A percentile compares a stretch with the other conserved stretches of the same genome.
These are phyloP conservation scores for Meloe dianella DNA, from an alignment of 2,888 invertebrate genomes.

Conservation along the genomic window DNA sequence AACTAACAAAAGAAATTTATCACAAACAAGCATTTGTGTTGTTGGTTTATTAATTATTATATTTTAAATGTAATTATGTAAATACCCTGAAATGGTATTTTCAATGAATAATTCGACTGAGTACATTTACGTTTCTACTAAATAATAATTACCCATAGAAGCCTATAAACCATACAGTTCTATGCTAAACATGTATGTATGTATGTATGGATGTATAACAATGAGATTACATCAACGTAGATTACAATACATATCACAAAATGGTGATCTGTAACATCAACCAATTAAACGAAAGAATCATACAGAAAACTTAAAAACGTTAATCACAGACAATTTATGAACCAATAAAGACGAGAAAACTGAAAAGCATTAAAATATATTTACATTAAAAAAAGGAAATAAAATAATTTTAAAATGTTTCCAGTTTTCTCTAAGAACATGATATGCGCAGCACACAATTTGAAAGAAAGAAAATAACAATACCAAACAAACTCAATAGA, in stretches of 20 bases:
- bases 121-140: constrained; percentile 35
- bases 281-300: constrained; percentile 35
- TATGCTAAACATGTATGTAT: constrained; percentile 37
- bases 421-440: constrained; percentile 23
- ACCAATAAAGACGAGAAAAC: constrained; percentile 36
- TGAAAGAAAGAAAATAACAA: not conserved
- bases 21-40: constrained; percentile 31
- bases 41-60: not conserved
- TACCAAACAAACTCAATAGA: constrained; percentile 9
- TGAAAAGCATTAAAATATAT: constrained; percentile 13
- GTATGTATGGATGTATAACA: constrained; percentile 43
- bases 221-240: constrained; percentile 51
- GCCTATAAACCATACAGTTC: constrained; percentile 44
- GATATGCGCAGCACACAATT: constrained; percentile 26
- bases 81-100: constrained; percentile 37
- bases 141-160: constrained; percentile 38
- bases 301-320: constrained; percentile 42
- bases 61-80: constrained; percentile 20
- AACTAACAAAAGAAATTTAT: constrained; percentile 30
- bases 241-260: constrained; percentile 46
- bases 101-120: constrained; percentile 32
- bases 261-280: constrained; percentile 44
- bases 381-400: not conserved
- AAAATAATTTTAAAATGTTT: not conserved
- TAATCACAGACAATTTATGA: constrained; percentile 47